Percentiles rank a stretch among this genome's conserved stretches.
Conservation (phyloP, 37 sponge, comb jelly and placozoan species). For the Haliclona indistincta region DNA sequence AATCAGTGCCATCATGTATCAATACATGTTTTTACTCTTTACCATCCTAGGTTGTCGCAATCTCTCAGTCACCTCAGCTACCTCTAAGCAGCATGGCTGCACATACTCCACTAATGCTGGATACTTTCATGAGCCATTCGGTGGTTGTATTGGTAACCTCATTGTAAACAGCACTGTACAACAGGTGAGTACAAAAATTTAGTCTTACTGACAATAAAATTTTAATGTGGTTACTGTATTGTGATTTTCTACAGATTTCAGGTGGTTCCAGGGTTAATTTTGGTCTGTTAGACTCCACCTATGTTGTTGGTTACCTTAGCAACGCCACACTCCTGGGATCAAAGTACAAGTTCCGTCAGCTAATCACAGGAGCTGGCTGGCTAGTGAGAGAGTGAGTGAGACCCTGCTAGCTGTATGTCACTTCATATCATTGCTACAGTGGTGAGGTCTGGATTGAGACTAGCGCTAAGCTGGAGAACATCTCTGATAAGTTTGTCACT, state of each 20-base stretch:
- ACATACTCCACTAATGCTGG: too few relatives aligned
- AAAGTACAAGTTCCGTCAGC: conserved; percentile 8
- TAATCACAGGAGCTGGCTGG: conserved; percentile 76
- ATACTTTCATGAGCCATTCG: too few relatives aligned
- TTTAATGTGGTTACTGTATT: too few relatives aligned
- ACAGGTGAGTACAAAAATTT: too few relatives aligned
- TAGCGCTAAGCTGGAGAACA: conserved; percentile 34
- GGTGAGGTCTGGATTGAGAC: conserved; percentile 46
- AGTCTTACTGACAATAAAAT: too few relatives aligned
- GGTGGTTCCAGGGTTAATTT: conserved; percentile 48
- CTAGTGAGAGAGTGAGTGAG: conserved; percentile 54
- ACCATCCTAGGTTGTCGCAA: too few relatives aligned
- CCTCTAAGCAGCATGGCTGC: too few relatives aligned
- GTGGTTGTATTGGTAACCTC: too few relatives aligned
- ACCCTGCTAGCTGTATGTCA: neutral
- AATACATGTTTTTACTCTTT: too few relatives aligned
- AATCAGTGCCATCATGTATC: too few relatives aligned
- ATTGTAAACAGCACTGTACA: too few relatives aligned
- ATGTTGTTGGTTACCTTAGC: conserved; percentile 62
- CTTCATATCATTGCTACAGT: conserved; percentile 27
- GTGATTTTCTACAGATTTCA: conserved; percentile 26
- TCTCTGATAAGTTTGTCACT: conserved; percentile 54
- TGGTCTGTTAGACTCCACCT: conserved; percentile 25
- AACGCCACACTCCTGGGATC: conserved; percentile 33
- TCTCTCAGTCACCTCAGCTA: too few relatives aligned